These are phyloP conservation scores for Eriosoma lanigerum DNA, from an alignment of 1,140 invertebrate species.

Conservation along the genomic window DNA sequence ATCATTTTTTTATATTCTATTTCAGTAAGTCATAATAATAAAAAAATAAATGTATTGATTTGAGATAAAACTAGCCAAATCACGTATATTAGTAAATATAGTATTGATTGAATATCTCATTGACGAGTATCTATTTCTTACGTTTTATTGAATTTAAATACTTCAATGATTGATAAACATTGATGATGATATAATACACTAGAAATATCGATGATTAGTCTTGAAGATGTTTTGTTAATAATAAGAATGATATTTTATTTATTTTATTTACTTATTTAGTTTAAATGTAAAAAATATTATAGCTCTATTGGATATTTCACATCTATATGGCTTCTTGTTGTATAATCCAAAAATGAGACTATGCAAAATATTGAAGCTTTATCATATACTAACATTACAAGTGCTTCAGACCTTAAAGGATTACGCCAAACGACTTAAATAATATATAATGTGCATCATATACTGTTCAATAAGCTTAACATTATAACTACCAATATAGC, in stretches of 20 bases:
- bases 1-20: slow-evolving; percentile 1
- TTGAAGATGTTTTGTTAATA: no score
- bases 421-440: slow-evolving; percentile 14
- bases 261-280: not conserved
- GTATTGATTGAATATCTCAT: not conserved
- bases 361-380: slow-evolving; percentile 20
- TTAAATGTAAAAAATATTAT: not conserved
- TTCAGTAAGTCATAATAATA: not conserved
- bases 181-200: no score
- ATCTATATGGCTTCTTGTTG: not conserved
- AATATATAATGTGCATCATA: not conserved
- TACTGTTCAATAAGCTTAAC: slow-evolving; percentile 22
- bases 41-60: not conserved
- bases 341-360: slow-evolving; percentile 5
- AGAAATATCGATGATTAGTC: no score
- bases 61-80: not conserved
- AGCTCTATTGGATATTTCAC: not conserved
- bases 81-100: slow-evolving; percentile 9
- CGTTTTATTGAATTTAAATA: no score
- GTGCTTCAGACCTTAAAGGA: slow-evolving; percentile 22
- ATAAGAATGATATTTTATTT: no score
- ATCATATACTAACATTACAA: not conserved
- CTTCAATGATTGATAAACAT: no score
- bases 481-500: not conserved
- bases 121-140: not conserved